Evolutionary conservation across 2,113 vertebrate genomes (phyloP).

Genomic region (Shinisaurus crocodilurus): DNA sequence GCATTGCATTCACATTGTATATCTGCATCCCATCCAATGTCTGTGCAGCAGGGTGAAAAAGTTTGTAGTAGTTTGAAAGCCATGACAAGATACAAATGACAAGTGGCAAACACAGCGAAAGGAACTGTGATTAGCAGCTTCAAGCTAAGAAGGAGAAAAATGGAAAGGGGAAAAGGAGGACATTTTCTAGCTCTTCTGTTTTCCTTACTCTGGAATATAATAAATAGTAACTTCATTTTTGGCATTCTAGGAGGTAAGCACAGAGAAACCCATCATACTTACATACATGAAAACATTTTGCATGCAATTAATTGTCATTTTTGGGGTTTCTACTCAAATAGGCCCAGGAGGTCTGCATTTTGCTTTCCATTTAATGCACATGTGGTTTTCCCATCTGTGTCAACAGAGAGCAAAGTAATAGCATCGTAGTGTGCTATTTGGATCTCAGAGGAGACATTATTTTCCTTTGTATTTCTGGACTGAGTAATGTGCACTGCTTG

Average conservation of each 20-base stretch:
- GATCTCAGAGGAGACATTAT: constrained; percentile 9
- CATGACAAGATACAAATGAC: background rate
- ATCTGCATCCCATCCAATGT: background rate
- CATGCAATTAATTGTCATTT: background rate
- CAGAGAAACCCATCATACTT: background rate
- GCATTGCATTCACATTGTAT: background rate
- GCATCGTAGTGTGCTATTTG: background rate
- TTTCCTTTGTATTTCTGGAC: constrained; percentile 15
- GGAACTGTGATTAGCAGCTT: background rate
- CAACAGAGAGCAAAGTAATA: background rate
- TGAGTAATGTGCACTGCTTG: background rate
- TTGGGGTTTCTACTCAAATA: background rate
- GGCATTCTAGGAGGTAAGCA: background rate
- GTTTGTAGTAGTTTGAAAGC: background rate
- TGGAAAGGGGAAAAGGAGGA: background rate
- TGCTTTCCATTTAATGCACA: constrained; percentile 4
- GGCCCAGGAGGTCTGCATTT: background rate
- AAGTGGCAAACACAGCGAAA: background rate
- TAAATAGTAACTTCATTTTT: background rate
- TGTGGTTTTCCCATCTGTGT: background rate
- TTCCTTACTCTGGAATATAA: background rate
- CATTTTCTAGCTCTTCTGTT: background rate
- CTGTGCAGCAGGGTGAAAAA: background rate
- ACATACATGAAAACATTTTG: background rate
- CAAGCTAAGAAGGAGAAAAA: background rate